phyloP scores from a whole-genome alignment of 2,888 invertebrate species.

The Drosophila paramelanica region DNA sequence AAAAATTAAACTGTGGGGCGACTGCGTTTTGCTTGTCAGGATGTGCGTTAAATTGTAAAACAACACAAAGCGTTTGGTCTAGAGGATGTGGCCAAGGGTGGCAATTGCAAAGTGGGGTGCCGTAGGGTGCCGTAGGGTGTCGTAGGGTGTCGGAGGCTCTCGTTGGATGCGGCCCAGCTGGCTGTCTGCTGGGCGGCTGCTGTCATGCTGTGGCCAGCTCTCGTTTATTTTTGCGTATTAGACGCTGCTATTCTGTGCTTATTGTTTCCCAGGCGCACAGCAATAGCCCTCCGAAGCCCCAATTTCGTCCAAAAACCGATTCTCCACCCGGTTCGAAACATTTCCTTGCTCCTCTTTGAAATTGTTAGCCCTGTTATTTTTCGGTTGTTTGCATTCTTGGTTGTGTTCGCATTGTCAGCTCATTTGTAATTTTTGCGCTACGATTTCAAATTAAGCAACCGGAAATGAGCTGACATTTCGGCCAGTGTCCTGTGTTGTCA shows the following conservation, averaged over 20 bases:
- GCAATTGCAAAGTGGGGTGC: neutral
- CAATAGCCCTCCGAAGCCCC: conserved; percentile 11
- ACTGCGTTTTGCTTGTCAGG: conserved; percentile 67
- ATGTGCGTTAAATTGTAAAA: conserved; percentile 81
- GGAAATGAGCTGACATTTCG: conserved; percentile 77
- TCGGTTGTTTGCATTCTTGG: conserved; percentile 76
- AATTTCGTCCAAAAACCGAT: neutral
- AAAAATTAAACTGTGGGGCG: conserved; percentile 58
- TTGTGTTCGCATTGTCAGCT: conserved; percentile 72
- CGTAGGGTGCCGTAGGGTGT: neutral
- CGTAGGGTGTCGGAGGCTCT: neutral
- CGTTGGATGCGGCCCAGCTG: conserved; percentile 55
- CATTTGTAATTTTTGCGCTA: conserved; percentile 76
- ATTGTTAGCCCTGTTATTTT: conserved; percentile 70
- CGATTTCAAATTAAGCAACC: conserved; percentile 80
- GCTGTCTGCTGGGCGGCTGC: conserved; percentile 20
- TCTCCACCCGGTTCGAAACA: neutral
- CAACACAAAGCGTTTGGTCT: conserved; percentile 53
- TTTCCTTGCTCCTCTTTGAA: conserved; percentile 30
- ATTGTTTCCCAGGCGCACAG: conserved; percentile 60
- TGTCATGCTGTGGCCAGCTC: conserved; percentile 71
- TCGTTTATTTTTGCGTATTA: conserved; percentile 81
- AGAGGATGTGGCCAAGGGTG: conserved; percentile 27
- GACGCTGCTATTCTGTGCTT: conserved; percentile 79
- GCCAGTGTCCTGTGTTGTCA: conserved; percentile 22